Conservation (phyloP, 2,888 invertebrate genomes). For the Thecophora atra region DNA sequence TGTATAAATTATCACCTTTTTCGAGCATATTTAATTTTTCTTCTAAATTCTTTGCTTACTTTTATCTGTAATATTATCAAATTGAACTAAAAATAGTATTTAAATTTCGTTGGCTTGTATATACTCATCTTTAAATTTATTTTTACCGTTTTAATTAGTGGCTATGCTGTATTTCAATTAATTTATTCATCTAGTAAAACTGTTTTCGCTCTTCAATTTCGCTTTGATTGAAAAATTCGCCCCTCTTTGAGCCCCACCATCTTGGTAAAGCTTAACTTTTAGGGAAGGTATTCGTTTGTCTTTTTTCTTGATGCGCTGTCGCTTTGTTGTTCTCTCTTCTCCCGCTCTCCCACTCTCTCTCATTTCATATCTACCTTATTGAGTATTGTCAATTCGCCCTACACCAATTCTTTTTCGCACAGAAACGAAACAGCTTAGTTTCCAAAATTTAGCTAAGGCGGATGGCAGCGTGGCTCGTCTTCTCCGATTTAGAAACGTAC, state of each 20-base stretch:
- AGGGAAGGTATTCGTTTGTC: constrained; percentile 26
- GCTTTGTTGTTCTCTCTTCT: background rate
- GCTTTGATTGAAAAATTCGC: background rate
- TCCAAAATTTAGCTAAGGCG: background rate
- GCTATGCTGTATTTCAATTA: no score
- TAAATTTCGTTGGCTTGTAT: background rate
- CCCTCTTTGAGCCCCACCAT: background rate
- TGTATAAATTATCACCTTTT: no score
- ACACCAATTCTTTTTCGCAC: background rate
- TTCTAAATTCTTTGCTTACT: no score
- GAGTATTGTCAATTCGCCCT: background rate
- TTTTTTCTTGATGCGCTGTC: background rate
- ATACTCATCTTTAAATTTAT: background rate
- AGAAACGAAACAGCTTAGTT: constrained; percentile 17
- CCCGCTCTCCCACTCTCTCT: constrained; percentile 1
- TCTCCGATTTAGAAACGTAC: background rate
- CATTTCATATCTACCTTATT: background rate
- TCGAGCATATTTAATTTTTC: no score
- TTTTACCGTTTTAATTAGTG: background rate
- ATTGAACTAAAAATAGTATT: no score
- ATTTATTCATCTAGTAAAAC: no score
- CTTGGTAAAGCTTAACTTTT: constrained; percentile 7
- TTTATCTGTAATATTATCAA: no score
- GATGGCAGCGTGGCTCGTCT: constrained; percentile 5
- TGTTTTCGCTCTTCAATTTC: background rate